Evolutionary conservation across 2,888 invertebrate species (phyloP), one percentile per base, ranked within the genome.

Genomic region (Drosophila cognata): DNA sequence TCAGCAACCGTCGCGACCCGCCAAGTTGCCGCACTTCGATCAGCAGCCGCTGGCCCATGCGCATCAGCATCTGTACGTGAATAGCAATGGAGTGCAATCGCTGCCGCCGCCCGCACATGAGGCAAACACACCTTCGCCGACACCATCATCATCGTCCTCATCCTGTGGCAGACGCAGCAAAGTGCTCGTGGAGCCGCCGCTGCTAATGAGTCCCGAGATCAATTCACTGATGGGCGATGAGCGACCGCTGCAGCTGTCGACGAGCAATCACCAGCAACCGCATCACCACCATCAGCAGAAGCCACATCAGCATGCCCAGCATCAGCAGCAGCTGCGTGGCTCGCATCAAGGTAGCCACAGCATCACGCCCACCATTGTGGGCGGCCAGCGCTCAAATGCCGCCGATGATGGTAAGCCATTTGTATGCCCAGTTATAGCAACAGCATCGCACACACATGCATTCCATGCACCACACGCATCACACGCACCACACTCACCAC

Each of bases 161-260:
- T 88, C 88, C 0, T 82, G 84, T 52, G 91, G 91, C 8, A 70
- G 88, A 13, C 82, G 82, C 41, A 81, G 90, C 71, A 78, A 90
- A 25, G 43, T 92, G 69, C 79, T 88, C 4, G 82, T 92, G 64
- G 93, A 93, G 69, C 89, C 77, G 7, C 94, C 95, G 63, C 94
- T 95, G 74, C 94, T 95, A 56, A 94, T 95, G 85, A 95, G 95
- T 82, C 94, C 95, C 67, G 96, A 96, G 92, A 95, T 96, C 55
- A 96, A 96, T 94, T 96, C 96, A 51, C 92, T 94, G 82, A 94
- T 94, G 89, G 92, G 93, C 63, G 94, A 94, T 79, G 94, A 94
- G 91, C 94, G 94, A 35, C 81, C 91, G 6, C 61, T 91, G 79
- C 92, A 91, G 68, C 61, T 92, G 64, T 82, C 92, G 31, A 63